These are phyloP conservation scores for Calidris pygmaea DNA, from an alignment of 2,113 vertebrate species.

Conservation along the genomic window DNA sequence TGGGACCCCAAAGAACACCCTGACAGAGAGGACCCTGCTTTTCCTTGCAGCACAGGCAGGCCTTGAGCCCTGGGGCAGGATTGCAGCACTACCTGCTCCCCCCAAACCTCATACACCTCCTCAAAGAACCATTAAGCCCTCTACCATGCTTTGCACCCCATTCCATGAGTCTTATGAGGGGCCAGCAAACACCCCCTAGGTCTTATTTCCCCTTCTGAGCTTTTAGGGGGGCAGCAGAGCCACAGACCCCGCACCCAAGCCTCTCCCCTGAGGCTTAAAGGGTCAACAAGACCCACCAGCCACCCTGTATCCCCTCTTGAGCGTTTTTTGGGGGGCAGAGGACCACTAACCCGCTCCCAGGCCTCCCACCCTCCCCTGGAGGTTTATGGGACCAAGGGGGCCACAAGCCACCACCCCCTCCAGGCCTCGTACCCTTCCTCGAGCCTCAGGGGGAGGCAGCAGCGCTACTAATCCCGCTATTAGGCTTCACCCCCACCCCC, in stretches of 20 bases:
- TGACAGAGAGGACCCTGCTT: background rate
- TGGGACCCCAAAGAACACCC: background rate
- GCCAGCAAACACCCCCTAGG: fast-evolving
- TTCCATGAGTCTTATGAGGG: fast-evolving
- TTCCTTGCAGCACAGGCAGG: background rate
- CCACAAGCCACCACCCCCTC: background rate
- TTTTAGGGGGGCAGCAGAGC: background rate
- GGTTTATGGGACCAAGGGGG: too few relatives aligned
- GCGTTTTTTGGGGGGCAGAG: fast-evolving
- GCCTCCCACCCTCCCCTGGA: background rate
- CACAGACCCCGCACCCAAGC: background rate
- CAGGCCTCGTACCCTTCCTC: too few relatives aligned
- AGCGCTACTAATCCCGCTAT: background rate
- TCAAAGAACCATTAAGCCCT: background rate
- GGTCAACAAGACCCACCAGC: fast-evolving
- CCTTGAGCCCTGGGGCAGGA: background rate
- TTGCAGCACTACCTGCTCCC: background rate
- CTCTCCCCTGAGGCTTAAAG: background rate
- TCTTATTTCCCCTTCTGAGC: background rate
- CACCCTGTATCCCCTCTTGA: fast-evolving
- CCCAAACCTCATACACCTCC: background rate
- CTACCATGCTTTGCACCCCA: too few relatives aligned
- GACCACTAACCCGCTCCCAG: background rate
- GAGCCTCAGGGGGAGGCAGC: background rate
- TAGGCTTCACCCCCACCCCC: background rate